Base-by-base conservation (phyloP, 2,888 invertebrate species). In the Thereva nobilitata region DNA sequence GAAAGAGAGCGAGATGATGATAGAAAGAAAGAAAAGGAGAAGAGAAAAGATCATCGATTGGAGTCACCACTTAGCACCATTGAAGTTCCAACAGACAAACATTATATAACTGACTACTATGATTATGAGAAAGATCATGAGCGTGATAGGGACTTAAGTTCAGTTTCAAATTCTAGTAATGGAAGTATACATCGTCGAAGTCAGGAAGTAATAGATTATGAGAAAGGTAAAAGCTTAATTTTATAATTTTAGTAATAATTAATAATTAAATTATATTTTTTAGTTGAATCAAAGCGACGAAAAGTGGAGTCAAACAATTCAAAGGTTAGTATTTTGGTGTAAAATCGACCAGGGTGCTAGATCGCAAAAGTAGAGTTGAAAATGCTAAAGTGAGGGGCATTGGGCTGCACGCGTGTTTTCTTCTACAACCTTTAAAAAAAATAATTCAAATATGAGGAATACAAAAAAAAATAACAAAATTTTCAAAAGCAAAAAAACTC, bases 301-400 rank as follows among this genome's bases (percentile, higher is more conserved):
- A 93, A 92, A 87, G 80, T 92, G 83, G 93, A 93, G 81, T 85
- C 83, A 81, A 84, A 86, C 77, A 86, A 86, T 80, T 86, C 89
- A 85, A 93, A 92, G 91, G 92, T 92, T 87, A 88, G 89, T 89
- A 89, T 88, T 83, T 85, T 83, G 82, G 83, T 85, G 83, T 78
- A 79, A 76, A 75, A 78, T 76, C 74, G 75, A 72, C 74, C 68
- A 70, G 70, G 70, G 69, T 70, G 59, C 66, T 72, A 72, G 71
- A 70, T 71, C 68, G 67, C 70, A 35, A 67, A 52, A 54, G 45
- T 34, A 67, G 67, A 68, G 67, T 70, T 44, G 45, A 68, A 69
- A 70, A 67, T 68, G 56, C 64, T 52, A 70, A 70, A 53, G 12
- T 38, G 45, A 57, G 67, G 68, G 57, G 64, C 61, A 63, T 67